Base-by-base conservation (phyloP, 1,140 invertebrate species). In the Lutraria rhynchaena region DNA sequence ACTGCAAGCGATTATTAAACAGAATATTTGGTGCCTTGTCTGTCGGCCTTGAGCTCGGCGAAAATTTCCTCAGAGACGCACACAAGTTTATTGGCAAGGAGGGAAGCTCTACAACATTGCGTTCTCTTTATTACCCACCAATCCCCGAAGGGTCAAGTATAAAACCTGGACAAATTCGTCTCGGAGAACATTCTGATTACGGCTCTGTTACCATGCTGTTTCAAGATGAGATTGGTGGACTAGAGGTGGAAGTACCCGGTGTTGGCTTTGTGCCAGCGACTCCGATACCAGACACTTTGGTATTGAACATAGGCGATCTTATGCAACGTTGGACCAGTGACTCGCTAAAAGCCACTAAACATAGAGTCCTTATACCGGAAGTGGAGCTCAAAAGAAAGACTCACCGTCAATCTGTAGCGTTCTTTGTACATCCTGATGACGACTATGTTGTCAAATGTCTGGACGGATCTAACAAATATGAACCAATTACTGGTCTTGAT, bases 371-470 rank as follows among this genome's bases (percentile, higher is more conserved):
- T 0, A 93, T 96, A 4, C 95, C 96, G 0, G 93, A 95, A 75
- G 94, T 94, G 27, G 93, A 94, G 81, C 93, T 93, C 73, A 92
- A 93, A 19, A 93, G 94, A 57, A 93, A 93, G 0, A 93, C 94
- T 49, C 93, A 94, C 3, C 94, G 95, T 29, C 95, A 96, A 89
- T 95, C 95, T 33, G 94, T 96, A 41, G 95, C 94, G 0, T 96
- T 95, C 92, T 96, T 96, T 92, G 94, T 95, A 73, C 95, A 96
- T 90, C 96, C 96, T 0, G 95, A 96, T 90, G 91, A 94, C 78
- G 92, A 94, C 53, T 93, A 93, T 1, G 82, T 91, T 3, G 91
- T 96, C 37, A 93, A 94, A 60, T 93, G 94, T 58, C 89, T 95
- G 83, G 94, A 91, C 61, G 88, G 87, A 1, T 88, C 88, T 4